Conservation (phyloP, 1,140 invertebrate genomes). For the Drosophila kurseongensis region DNA sequence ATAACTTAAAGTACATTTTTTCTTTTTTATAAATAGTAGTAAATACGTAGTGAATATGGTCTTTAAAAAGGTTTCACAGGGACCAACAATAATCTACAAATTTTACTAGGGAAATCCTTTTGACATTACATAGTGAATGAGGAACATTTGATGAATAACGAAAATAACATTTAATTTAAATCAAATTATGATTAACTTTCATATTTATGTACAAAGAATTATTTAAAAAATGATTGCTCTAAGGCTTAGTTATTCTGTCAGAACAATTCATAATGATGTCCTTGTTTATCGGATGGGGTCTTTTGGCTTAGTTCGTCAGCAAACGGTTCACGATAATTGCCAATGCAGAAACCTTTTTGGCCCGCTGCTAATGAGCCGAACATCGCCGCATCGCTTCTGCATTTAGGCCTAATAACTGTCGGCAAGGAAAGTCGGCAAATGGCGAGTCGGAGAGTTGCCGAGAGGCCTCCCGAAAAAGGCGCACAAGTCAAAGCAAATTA, state of each 20-base stretch:
- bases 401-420: slow-evolving; percentile 80
- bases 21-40: too few relatives aligned
- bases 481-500: slow-evolving; percentile 82
- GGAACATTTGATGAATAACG: too few relatives aligned
- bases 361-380: slow-evolving; percentile 72
- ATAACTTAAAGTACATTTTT: too few relatives aligned
- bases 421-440: slow-evolving; percentile 39
- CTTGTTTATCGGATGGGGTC: neutral
- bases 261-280: neutral
- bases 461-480: slow-evolving; percentile 66
- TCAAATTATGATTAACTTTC: too few relatives aligned
- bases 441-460: slow-evolving; percentile 22
- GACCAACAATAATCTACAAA: too few relatives aligned
- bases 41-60: too few relatives aligned
- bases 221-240: too few relatives aligned
- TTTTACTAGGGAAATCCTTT: too few relatives aligned
- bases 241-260: neutral
- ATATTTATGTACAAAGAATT: too few relatives aligned
- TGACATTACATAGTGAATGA: too few relatives aligned
- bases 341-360: slow-evolving; percentile 35
- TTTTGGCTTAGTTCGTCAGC: slow-evolving; percentile 6
- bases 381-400: slow-evolving; percentile 68
- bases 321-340: slow-evolving; percentile 34
- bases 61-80: too few relatives aligned
- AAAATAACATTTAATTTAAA: too few relatives aligned